phyloP scores from a whole-genome alignment of 2,888 invertebrate species.

The Strigamia crassipes region DNA sequence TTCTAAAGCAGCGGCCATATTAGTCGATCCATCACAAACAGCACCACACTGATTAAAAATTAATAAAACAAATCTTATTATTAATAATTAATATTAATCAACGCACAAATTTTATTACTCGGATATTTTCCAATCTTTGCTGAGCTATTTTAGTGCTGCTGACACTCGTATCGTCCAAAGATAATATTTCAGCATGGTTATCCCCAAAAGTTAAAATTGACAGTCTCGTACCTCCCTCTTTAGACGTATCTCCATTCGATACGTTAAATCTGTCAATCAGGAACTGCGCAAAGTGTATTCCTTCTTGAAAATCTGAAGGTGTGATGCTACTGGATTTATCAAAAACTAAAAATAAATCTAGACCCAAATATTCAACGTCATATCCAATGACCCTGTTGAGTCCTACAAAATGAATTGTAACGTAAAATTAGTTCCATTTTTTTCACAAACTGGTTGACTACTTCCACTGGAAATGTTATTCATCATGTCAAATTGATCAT shows the following conservation, averaged over 20 bases:
- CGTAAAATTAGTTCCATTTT: neutral
- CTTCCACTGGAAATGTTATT: neutral
- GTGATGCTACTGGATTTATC: conserved; percentile 46
- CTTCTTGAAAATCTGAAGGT: conserved; percentile 27
- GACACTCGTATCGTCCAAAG: neutral
- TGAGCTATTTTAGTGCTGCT: neutral
- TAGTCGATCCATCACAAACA: conserved; percentile 44
- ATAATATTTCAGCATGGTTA: neutral
- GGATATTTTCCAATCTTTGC: conserved; percentile 2
- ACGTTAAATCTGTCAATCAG: conserved; percentile 36
- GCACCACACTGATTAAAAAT: conserved; percentile 23
- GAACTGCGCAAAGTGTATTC: conserved; percentile 41
- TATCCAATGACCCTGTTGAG: neutral
- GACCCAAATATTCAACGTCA: conserved; percentile 17
- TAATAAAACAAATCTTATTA: neutral
- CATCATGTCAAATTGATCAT: neutral
- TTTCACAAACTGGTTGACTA: neutral
- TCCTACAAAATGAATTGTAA: neutral
- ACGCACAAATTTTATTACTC: no score
- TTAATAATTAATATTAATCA: no score
- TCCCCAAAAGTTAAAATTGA: conserved; percentile 20
- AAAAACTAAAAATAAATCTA: conserved; percentile 43
- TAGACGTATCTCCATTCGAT: conserved; percentile 9
- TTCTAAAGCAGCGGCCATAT: conserved; percentile 30
- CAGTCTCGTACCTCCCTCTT: conserved; percentile 29